Base-by-base conservation (phyloP, 2,888 invertebrate species). In the Brachyptera risi region DNA sequence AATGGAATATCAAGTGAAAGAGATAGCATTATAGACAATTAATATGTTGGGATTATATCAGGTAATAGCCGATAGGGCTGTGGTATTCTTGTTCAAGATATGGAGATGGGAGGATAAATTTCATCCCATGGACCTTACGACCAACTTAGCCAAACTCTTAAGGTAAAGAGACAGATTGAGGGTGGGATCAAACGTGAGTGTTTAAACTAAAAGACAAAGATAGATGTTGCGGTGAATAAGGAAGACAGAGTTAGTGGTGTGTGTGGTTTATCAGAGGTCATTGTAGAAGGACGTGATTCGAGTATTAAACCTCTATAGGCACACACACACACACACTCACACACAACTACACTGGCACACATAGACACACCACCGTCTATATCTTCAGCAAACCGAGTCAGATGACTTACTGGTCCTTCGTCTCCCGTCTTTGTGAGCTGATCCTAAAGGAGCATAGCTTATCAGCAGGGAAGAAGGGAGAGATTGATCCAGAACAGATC, bases 141-240 rank as follows among this genome's bases (percentile, higher is more conserved):
- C n/a, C 35, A 54, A 54, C 37, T 54, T 54, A 54, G 24, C 54
- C 21, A 54, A 54, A 54, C 54, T 54, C 35, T 54, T 35, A 54
- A 54, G 54, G 54, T 54, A 37, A 54, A 54, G 54, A 54, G 54
- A 54, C 35, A 35, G 54, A 54, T 54, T 54, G 54, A 13, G 54
- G 54, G 44, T 19, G 9, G 54, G 35, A 47, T 47, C 47, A 47
- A 35, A 54, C 54, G 23, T 35, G 35, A 35, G 54, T 37, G 54
- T 54, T 51, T 37, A 35, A 54, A 54, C 35, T 21, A 11, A n/a
- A n/a, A n/a, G 54, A 54, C 54, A 54, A 35, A 35, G 54, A 54
- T 37, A 23, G 37, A 54, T 35, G 35, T 19, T 2, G 5, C 11
- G 23, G 54, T 31, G 37, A 21, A 54, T 31, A 37, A 54, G 54